Conservation (phyloP, 2,113 vertebrate species). For the Tenrec ecaudatus region DNA sequence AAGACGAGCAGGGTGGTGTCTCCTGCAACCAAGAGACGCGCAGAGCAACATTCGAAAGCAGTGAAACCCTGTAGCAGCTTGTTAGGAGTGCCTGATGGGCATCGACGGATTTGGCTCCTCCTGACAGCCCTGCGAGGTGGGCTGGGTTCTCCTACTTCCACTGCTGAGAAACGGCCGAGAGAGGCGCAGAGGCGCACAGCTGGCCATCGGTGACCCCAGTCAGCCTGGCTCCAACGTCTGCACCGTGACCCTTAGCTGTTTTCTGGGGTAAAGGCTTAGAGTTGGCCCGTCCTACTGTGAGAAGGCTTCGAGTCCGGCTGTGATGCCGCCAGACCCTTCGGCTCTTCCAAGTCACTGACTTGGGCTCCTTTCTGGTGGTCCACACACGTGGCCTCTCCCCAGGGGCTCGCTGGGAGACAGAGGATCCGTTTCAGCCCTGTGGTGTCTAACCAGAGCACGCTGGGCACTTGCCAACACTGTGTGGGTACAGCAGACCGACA, state of each 20-base stretch:
- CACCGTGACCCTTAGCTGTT: background rate
- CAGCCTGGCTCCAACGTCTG: background rate
- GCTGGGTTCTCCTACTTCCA: background rate
- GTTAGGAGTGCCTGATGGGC: background rate
- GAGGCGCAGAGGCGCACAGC: background rate
- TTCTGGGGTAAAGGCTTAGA: too few species aligned
- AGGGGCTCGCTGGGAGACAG: rapidly evolving
- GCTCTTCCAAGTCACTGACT: background rate
- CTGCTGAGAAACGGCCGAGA: background rate
- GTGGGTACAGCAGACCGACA: background rate
- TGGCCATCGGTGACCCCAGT: background rate
- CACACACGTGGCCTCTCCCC: background rate
- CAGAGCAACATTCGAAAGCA: background rate
- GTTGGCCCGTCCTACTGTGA: too few species aligned
- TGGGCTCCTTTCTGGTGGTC: background rate
- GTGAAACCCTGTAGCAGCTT: background rate
- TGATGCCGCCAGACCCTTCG: background rate
- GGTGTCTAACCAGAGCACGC: background rate
- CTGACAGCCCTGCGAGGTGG: background rate
- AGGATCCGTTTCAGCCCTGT: background rate
- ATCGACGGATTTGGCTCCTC: background rate
- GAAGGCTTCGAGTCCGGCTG: background rate
- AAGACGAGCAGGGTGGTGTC: background rate
- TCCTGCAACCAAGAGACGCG: background rate
- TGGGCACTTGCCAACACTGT: background rate